Evolutionary conservation across 2,113 vertebrate species (phyloP), one percentile per base, ranked within the genome.

Genomic region (Odontesthes bonariensis): DNA sequence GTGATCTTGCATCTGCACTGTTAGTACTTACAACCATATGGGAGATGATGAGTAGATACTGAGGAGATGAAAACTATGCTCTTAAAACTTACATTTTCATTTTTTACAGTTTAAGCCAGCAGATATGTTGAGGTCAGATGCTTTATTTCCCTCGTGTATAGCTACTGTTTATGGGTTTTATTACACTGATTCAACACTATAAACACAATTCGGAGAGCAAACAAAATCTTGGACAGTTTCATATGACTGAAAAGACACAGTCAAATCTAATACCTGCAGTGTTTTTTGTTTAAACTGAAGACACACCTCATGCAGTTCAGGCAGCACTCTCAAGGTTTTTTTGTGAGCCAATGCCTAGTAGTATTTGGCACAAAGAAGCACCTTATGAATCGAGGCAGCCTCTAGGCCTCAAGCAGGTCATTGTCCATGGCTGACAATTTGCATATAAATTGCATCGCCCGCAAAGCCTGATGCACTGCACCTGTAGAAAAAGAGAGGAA

Each of bases 401-500:
- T 73, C 4, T 6, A 80, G 82, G 85, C 83, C 81, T 81, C 86
- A 59, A 66, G 69, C 63, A 62, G 79, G 71, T 87, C 70, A 65
- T 81, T 81, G 84, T 86, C 89, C 73, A 63, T 59, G 62, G 46
- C 72, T 75, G 51, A 52, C 52, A 82, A 94, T 93, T 93, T 89
- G 88, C 92, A 94, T 93, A 92, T 94, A 93, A 92, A 94, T 91
- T 93, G 86, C 84, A 85, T 89, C 46, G 69, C 81, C 77, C 81
- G 80, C 76, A 68, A 64, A 84, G 59, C 61, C 65, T 67, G 80
- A 78, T 73, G 77, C 71, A 69, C 54, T 72, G 80, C 79, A 91
- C 84, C 81, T 80, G 78, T 72, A 73, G 62, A 79, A 74, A 57
- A 52, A 71, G 10, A 75, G 66, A 67, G 38, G 35, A 13, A n/a